Evolutionary conservation across 2,113 vertebrate genomes (phyloP), one percentile per base, ranked within the genome.

Genomic region (Myiagra hebetior): DNA sequence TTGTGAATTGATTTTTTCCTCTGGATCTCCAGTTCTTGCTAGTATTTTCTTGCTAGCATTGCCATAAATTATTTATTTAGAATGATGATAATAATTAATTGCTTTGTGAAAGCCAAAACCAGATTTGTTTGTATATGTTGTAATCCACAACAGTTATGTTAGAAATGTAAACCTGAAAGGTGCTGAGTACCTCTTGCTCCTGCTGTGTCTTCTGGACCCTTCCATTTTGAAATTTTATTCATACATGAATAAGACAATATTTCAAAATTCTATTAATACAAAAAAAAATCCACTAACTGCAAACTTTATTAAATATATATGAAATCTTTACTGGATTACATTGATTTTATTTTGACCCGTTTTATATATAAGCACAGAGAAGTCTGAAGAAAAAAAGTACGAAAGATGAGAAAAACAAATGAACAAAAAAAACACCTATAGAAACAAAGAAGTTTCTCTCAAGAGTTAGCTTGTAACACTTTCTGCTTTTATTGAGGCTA

Each of bases 31-130:
- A 9, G 6, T 30, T 73, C 33, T 37, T 46, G 5, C 16, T 72
- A 20, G 14, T 65, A 26, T 73, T 92, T 92, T 72, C 56, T 93
- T 77, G 13, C 16, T 78, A 27, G 20, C 46, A 18, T 86, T 85
- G 39, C 37, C 33, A 26, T 82, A 68, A 70, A 75, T 44, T 7
- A 78, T 91, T 95, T 94, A 35, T 44, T 81, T 55, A 92, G 50
- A 88, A 83, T 67, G 21, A 28, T 84, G 55, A 50, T 86, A 63
- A 49, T 74, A 93, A 85, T 69, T 59, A 91, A 75, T 65, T 82
- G 19, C 18, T 83, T 85, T 91, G 75, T 67, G 63, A 88, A 94
- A 91, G 18, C 15, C 26, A 79, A 27, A 23, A 79, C 57, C 20
- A 74, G 22, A 50, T 88, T 87, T 93, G 4, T 31, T 83, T 96